Base-by-base conservation (phyloP, 2,888 invertebrate genomes). In the Suillia variegata region DNA sequence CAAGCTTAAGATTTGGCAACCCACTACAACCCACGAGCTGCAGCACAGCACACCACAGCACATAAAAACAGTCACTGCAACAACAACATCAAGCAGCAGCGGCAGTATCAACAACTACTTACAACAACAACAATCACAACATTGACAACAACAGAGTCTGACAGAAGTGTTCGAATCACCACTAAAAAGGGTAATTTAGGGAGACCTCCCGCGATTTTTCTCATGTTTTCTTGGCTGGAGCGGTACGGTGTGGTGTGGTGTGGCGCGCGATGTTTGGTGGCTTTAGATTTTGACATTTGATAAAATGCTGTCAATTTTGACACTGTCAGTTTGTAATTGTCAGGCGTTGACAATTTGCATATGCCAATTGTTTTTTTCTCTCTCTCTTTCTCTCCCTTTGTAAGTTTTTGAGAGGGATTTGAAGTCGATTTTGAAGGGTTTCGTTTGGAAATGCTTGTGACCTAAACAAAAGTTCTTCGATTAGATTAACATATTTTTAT, bases 221-320 rank as follows among this genome's bases (percentile, higher is more conserved):
- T 55, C 59, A 50, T 22, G 50, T 24, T 58, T n/a, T n/a, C 42
- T 20, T 21, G 15, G 45, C 55, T 48, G 55, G 61, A 56, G 50
- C 61, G 53, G 55, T 58, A 64, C 24, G 33, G 31, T 52, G n/a
- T 57, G 17, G 42, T 54, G 66, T 47, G 18, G 3, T 21, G 34
- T 31, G 8, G 52, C 49, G 18, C 45, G 48, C 47, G 10, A 18
- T 26, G 21, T 47, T 31, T 38, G 38, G 6, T 38, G 38, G n/a
- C 8, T 38, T 38, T 38, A 13, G 55, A 68, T 70, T 64, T 63
- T 67, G 67, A 65, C 68, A 67, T 68, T 70, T 70, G 68, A 70
- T 67, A 67, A 63, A 42, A 57, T 13, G 63, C 63, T 67, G 68
- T 68, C 70, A 67, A 61, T 60, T 67, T 64, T 67, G 67, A 67